phyloP scores from a whole-genome alignment of 1,140 invertebrate species.

The Drosophila aff. region DNA sequence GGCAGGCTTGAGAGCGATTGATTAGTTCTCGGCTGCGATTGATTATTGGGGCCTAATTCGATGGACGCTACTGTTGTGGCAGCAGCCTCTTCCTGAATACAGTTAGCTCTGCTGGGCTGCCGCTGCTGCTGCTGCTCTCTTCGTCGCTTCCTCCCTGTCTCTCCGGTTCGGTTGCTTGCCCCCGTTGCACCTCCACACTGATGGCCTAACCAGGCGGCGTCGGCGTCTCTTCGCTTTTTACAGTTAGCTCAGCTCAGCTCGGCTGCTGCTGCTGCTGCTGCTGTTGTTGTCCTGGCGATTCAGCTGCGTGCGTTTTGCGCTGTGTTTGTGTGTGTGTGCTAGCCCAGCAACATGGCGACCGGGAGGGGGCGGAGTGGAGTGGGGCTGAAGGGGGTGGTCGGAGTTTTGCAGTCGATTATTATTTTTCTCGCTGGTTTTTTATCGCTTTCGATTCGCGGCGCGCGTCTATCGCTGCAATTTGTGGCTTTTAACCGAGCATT shows the following conservation, averaged over 20 bases:
- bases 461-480: conserved; percentile 56
- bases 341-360: conserved; percentile 74
- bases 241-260: conserved; percentile 28
- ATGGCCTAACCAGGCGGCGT: conserved; percentile 75
- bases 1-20: conserved; percentile 48
- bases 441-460: conserved; percentile 46
- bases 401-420: conserved; percentile 46
- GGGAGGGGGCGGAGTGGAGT: conserved; percentile 13
- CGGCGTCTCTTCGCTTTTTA: conserved; percentile 49
- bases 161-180: conserved; percentile 30
- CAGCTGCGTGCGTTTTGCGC: conserved; percentile 11
- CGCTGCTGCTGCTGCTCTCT: conserved; percentile 13
- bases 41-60: conserved; percentile 25
- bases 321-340: conserved; percentile 47
- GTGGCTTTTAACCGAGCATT: conserved; percentile 72
- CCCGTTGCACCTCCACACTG: conserved; percentile 78
- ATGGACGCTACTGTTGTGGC: conserved; percentile 43
- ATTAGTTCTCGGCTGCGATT: conserved; percentile 25
- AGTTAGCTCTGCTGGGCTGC: conserved; percentile 18
- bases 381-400: conserved; percentile 23
- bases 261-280: conserved; percentile 29
- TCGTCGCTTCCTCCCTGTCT: conserved; percentile 6
- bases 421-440: conserved; percentile 30
- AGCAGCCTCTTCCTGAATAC: conserved; percentile 17
- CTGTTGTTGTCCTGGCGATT: conserved; percentile 33